phyloP scores from a whole-genome alignment of 1,140 invertebrate genomes.

The Telenomus remus region DNA sequence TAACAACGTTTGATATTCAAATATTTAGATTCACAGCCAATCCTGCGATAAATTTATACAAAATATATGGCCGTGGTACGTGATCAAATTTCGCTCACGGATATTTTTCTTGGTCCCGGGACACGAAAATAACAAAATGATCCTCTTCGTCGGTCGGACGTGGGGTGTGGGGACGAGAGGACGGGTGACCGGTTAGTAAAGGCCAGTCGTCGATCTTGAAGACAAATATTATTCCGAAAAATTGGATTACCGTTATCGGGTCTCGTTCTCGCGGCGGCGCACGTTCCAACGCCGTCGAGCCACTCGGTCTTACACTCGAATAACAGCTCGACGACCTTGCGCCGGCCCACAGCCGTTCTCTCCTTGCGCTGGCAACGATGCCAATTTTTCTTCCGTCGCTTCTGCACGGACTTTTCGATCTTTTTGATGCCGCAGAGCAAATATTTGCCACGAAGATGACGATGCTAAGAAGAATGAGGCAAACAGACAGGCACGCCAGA shows the following conservation, averaged over 20 bases:
- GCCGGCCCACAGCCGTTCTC: slow-evolving; percentile 2
- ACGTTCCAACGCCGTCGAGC: slow-evolving; percentile 39
- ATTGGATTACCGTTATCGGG: slow-evolving; percentile 74
- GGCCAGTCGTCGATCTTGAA: slow-evolving; percentile 67
- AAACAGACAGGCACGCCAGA: slow-evolving; percentile 23
- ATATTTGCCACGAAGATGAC: slow-evolving; percentile 58
- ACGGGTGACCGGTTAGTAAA: slow-evolving; percentile 41
- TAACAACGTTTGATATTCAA: slow-evolving; percentile 47
- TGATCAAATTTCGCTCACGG: slow-evolving; percentile 47
- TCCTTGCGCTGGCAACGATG: slow-evolving; percentile 40
- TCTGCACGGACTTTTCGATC: slow-evolving; percentile 52
- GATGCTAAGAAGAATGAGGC: slow-evolving; percentile 43
- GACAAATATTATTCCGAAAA: slow-evolving; percentile 75
- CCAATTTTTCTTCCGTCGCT: slow-evolving; percentile 51
- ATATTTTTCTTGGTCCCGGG: slow-evolving; percentile 52
- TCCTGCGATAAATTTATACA: slow-evolving; percentile 53
- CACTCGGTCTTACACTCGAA: slow-evolving; percentile 47
- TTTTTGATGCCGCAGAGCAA: slow-evolving; percentile 60
- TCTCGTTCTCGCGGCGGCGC: slow-evolving; percentile 48
- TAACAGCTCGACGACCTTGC: slow-evolving; percentile 40
- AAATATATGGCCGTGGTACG: slow-evolving; percentile 46
- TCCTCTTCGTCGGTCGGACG: slow-evolving; percentile 22
- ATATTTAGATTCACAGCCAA: slow-evolving; percentile 49
- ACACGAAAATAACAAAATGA: slow-evolving; percentile 56
- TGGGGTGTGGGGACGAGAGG: slow-evolving; percentile 9